Evolutionary conservation across 2,888 invertebrate genomes (phyloP), one percentile per base, ranked within the genome.

Genomic region (Chymomyza amoena): DNA sequence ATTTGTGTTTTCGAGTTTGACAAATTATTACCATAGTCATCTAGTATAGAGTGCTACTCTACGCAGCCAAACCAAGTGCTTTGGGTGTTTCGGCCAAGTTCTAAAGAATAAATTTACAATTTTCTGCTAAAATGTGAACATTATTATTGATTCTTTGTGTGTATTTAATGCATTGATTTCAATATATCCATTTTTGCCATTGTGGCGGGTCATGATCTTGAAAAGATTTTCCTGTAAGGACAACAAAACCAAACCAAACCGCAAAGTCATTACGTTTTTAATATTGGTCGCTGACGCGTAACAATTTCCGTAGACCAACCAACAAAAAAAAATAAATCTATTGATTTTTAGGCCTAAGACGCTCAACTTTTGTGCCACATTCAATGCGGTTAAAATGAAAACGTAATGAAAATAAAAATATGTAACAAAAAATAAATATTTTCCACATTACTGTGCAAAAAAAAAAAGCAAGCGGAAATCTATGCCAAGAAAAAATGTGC

Each of bases 341-440:
- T 84, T 71, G 84, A 84, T 84, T 84, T 84, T 88, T 71, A 25
- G 7, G 20, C 57, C 13, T 28, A 57, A 57, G 56, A 20, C 56
- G 18, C 56, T 28, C 56, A 20, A 18, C 57, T 25, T 18, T 25
- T 57, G 57, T 57, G 59, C 9, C 64, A 67, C 72, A 68, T 62
- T 70, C 68, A 73, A 66, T 64, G 56, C 56, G 69, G 64, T 62
- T 20, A 64, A 73, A 79, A 77, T 72, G 57, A 57, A 54, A 54
- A 71, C 73, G 69, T 66, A 69, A 52, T 20, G 56, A 73, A 80
- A 54, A 20, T 18, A 54, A n/a, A 20, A 16, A 54, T 54, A 54
- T 20, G 18, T 45, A 18, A n/a, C 1, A 13, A 57, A 18, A 25
- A 57, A 25, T 25, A 25, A 25, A 57, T 73, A 70, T 78, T 70